Conservation (phyloP, 2,797 vertebrate species). For the Hylomyscus alleni region DNA sequence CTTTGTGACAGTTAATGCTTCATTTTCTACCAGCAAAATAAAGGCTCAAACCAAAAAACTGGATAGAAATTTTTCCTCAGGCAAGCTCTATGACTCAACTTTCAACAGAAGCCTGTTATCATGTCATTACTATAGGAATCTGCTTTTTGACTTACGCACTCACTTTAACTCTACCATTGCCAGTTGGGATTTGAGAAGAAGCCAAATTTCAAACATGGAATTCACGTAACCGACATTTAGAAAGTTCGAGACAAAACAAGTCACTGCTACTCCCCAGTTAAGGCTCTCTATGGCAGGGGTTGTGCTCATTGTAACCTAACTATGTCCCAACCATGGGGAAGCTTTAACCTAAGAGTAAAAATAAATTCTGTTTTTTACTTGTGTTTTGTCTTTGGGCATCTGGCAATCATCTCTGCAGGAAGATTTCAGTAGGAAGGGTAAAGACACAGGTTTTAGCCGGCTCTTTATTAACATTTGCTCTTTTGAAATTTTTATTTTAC, state of each 20-base stretch:
- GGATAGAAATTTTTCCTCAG: background rate
- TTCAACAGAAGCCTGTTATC: background rate
- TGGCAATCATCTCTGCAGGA: background rate
- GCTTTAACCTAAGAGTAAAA: background rate
- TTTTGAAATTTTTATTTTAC: background rate
- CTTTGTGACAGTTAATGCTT: background rate
- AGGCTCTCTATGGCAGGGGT: background rate
- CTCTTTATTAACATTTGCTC: background rate
- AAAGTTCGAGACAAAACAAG: background rate
- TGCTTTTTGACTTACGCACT: background rate
- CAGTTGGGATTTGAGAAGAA: background rate
- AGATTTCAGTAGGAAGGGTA: background rate
- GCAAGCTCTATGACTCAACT: background rate
- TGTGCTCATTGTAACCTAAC: no score
- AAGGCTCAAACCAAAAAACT: background rate
- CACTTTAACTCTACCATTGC: conserved; percentile 7
- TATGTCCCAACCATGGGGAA: background rate
- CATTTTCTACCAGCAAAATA: background rate
- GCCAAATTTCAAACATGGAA: background rate
- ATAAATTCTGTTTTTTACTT: background rate
- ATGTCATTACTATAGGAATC: background rate
- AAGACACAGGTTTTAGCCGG: background rate
- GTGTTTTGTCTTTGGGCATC: background rate
- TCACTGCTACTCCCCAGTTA: background rate
- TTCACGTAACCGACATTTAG: background rate